Evolutionary conservation across 2,888 invertebrate species (phyloP).

Genomic region (Autographa gamma): DNA sequence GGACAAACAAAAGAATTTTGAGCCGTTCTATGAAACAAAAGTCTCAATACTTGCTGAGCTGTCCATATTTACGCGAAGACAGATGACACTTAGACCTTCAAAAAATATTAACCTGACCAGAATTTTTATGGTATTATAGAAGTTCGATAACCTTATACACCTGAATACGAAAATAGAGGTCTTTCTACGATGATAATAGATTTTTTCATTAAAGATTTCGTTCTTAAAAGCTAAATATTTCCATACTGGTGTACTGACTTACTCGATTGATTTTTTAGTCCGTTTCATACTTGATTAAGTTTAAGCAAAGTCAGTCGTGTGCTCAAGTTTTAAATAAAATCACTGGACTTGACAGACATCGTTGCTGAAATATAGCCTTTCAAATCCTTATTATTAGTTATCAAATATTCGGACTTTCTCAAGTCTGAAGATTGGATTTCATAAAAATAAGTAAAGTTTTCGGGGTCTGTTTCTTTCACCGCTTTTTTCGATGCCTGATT

Average conservation of each 20-base stretch:
- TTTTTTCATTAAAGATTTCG: not conserved
- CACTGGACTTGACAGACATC: constrained; percentile 3
- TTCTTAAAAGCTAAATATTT: not conserved
- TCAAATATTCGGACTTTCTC: constrained; percentile 18
- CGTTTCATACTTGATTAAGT: not conserved
- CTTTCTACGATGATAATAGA: too few species aligned
- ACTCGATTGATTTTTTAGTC: not conserved
- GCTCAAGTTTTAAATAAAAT: not conserved
- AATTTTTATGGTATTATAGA: not conserved
- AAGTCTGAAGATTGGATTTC: not conserved
- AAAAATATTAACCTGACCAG: not conserved
- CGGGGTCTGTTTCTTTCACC: not conserved
- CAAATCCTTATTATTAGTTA: constrained; percentile 11
- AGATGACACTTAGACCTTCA: not conserved
- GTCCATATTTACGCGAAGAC: not conserved
- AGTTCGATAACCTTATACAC: too few species aligned
- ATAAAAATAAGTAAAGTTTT: constrained; percentile 27
- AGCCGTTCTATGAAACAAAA: not conserved
- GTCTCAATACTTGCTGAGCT: not conserved
- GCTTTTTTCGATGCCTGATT: not conserved
- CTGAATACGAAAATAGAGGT: too few species aligned
- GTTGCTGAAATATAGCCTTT: constrained; percentile 9
- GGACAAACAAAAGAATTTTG: not conserved
- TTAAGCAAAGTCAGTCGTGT: not conserved
- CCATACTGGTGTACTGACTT: not conserved